Evolutionary conservation across 2,888 invertebrate genomes (phyloP), one percentile per base, ranked within the genome.

Genomic region (Drosophila infuscata): DNA sequence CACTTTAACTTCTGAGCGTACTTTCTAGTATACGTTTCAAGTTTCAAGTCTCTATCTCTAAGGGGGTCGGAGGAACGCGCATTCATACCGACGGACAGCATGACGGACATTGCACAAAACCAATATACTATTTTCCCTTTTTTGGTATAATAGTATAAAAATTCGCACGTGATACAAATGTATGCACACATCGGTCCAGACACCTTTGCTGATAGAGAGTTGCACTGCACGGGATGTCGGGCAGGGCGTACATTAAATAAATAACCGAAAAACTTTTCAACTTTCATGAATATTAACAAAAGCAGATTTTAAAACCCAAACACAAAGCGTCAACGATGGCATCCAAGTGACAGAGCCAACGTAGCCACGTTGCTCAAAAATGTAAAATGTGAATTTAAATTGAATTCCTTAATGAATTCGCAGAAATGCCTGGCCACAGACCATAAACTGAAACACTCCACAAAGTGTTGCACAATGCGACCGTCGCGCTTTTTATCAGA

Each of bases 221-320:
- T 74, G 20, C 35, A 46, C 56, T 53, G 41, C 43, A 43, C 20
- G 43, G 11, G 25, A 25, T 46, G 6, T 61, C 3, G 32, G 41
- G 29, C 20, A 48, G 33, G 30, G 58, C 46, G 60, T 78, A 65
- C 79, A 82, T 88, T 87, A 89, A 89, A 89, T 87, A 87, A 85
- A 89, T 88, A 88, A 87, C 80, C 83, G 80, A 88, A 88, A 89
- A 82, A 84, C 75, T 83, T 83, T 85, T 81, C 81, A 79, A 75
- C 82, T 85, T 83, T 80, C 88, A 88, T 89, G 89, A 89, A 89
- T 89, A 89, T 89, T 89, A 89, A 89, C 80, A 81, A 80, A 67
- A 76, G 77, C 80, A 84, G 81, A 79, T 79, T 83, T 75, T 69
- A 65, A 77, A 73, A 80, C 46, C 7, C 46, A 56, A 66, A 73